Conservation (phyloP, 2,888 invertebrate genomes). For the Willowsia nigromaculata region DNA sequence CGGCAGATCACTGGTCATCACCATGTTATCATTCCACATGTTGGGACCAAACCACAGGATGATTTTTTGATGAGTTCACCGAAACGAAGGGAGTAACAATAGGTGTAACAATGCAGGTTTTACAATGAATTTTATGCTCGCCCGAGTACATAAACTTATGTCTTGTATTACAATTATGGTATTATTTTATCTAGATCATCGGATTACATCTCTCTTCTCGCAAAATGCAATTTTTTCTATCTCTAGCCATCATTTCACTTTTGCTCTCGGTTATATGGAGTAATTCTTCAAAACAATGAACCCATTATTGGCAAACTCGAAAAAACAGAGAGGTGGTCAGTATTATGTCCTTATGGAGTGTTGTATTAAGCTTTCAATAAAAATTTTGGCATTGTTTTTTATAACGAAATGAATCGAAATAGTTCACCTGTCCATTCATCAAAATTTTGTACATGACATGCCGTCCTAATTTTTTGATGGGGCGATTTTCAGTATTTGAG, state of each 20-base stretch:
- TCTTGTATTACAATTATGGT: too few relatives aligned
- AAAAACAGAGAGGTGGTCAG: neutral
- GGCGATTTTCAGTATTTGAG: too few relatives aligned
- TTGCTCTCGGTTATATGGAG: neutral
- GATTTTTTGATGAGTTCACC: neutral
- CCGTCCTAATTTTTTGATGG: too few relatives aligned
- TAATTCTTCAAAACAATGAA: neutral
- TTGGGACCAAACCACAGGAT: neutral
- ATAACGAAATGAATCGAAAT: too few relatives aligned
- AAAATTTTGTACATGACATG: too few relatives aligned
- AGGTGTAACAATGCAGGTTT: constrained; percentile 20
- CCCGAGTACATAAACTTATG: too few relatives aligned
- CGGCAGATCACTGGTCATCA: neutral
- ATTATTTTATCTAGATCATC: constrained; percentile 52
- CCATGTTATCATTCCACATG: too few relatives aligned
- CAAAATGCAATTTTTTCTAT: neutral
- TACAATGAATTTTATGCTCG: too few relatives aligned
- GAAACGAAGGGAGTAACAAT: neutral
- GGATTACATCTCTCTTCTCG: neutral
- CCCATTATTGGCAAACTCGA: neutral
- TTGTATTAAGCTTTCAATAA: too few relatives aligned
- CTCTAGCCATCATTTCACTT: neutral
- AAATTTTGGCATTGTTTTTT: too few relatives aligned
- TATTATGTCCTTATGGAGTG: too few relatives aligned
- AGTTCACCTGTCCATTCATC: too few relatives aligned